Base-by-base conservation (phyloP, 2,888 invertebrate species). In the Rhimphoctona megacephalus region DNA sequence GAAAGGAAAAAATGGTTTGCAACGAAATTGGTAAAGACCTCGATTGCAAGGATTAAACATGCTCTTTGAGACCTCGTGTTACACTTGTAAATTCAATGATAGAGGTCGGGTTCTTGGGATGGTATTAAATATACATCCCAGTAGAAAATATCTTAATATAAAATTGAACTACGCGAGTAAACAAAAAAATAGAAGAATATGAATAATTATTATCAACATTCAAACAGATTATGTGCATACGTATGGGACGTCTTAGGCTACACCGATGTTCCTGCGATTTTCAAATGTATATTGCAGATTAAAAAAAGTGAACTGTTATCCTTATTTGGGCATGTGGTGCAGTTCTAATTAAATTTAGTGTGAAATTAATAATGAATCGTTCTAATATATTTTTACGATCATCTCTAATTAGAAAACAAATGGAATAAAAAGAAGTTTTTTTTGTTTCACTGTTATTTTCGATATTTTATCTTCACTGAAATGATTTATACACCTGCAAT, bases 1-100 rank as follows among this genome's bases (percentile, higher is more conserved):
- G 64, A 52, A 61, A 14, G 72, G 25, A 43, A 69, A 74, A 57
- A 64, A 66, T 49, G 69, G 25, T 43, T 30, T 19, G 43, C 19
- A 69, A 83, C 85, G 36, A 83, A 86, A 83, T 85, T 80, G 85
- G 85, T 49, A 43, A 82, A 83, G 82, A 77, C 86, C 83, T 86
- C 74, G 82, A 36, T 30, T 33, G 70, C 74, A 70, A 80, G 72
- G 66, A 83, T 77, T 54, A 57, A 82, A 82, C 76, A 79, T 52
- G 69, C 43, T 25, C 30, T 9, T 43, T 25, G 64, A 83, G 82
- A 76, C 79, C 79, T 85, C 78, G 81, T 52, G 33, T 49, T n/a
- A 39, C 52, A 36, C 46, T 80, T 25, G 39, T 17, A 19, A 66
- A 66, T 66, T 77, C 33, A 52, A 67, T 19, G 72, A 39, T 76